Evolutionary conservation across 2,888 invertebrate species (phyloP).

Genomic region (Campaea margaritaria): DNA sequence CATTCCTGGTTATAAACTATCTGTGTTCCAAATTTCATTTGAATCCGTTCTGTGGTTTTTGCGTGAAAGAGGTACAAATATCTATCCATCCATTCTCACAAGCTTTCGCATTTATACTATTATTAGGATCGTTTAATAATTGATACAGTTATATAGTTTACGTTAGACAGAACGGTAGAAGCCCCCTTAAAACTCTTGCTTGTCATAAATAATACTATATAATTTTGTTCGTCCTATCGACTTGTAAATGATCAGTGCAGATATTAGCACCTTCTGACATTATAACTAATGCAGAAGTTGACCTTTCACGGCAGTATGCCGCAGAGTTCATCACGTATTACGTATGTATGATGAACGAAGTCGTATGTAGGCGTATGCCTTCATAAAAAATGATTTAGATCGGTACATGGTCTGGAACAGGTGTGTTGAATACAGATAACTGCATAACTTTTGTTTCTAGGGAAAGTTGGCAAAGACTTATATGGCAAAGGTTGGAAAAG

Average conservation of each 20-base stretch:
- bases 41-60: no score
- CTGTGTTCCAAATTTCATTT: no score
- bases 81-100: no score
- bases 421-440: constrained; percentile 12
- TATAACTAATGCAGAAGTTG: background rate
- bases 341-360: background rate
- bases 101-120: no score
- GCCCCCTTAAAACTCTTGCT: no score
- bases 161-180: no score
- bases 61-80: no score
- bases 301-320: background rate
- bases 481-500: background rate
- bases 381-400: constrained; percentile 15
- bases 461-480: background rate
- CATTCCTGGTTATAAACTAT: no score
- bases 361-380: background rate
- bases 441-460: constrained; percentile 1
- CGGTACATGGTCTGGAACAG: constrained; percentile 6
- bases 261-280: background rate
- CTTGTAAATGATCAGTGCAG: background rate
- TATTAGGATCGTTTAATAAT: no score
- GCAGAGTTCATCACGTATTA: background rate
- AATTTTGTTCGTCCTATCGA: no score
- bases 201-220: no score
- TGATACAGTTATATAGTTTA: no score